Evolutionary conservation across 2,797 vertebrate species (phyloP).

Genomic region (Enteromius afrohamiltoni): DNA sequence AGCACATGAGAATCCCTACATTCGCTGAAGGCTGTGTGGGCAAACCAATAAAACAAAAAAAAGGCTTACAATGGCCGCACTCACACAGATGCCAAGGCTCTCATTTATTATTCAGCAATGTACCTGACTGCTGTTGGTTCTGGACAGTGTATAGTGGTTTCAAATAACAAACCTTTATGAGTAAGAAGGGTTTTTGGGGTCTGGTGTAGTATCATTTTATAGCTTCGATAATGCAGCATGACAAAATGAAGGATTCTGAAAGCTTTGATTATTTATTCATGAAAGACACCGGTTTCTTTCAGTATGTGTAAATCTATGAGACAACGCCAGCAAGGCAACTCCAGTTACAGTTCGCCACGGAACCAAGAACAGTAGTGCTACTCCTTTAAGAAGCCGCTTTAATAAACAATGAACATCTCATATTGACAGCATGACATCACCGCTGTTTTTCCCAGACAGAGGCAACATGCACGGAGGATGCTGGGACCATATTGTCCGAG

Average conservation of each 20-base stretch:
- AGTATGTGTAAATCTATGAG: constrained; percentile 16
- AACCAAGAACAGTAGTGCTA: constrained; percentile 70
- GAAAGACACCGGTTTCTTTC: constrained; percentile 13
- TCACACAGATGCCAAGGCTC: constrained; percentile 57
- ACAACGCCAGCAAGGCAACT: constrained; percentile 18
- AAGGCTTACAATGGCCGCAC: constrained; percentile 2
- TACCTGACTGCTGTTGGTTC: constrained; percentile 46
- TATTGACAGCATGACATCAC: constrained; percentile 89
- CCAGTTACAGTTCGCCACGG: constrained; percentile 34
- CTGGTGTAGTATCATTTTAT: constrained; percentile 34
- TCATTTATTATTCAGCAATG: constrained; percentile 62
- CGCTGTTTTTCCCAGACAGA: constrained; percentile 78
- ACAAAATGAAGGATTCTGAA: background rate
- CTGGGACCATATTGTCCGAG: constrained; percentile 41
- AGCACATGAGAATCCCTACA: background rate
- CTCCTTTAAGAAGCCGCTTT: constrained; percentile 88
- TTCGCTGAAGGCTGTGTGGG: constrained; percentile 6
- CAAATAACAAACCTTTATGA: constrained; percentile 49
- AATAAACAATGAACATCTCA: constrained; percentile 87
- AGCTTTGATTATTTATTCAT: constrained; percentile 42
- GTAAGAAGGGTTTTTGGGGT: constrained; percentile 5
- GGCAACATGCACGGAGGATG: constrained; percentile 45
- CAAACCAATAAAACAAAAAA: constrained; percentile 25
- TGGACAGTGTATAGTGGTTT: constrained; percentile 49
- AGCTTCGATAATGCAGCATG: background rate